Base-by-base conservation (phyloP, 2,888 invertebrate genomes). In the Cremastinae sp. region DNA sequence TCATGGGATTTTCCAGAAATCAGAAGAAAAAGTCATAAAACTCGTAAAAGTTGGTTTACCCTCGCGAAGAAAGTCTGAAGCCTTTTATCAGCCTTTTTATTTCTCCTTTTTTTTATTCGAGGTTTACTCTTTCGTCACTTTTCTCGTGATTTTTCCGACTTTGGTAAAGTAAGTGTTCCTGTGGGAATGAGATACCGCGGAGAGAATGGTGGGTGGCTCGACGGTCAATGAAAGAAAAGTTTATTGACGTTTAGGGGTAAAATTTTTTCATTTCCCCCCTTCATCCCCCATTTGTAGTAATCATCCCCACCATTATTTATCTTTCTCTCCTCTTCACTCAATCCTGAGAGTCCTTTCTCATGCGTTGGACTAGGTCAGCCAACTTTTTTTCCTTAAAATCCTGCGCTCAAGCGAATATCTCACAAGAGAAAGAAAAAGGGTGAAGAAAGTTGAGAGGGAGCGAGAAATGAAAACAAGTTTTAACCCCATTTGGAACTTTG, bases 261-360 rank as follows among this genome's bases (percentile, higher is more conserved):
- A 65, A 22, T 55, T 55, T 45, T 55, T 55, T 55, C 43, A 35
- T 66, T 49, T n/a, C 22, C n/a, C 49, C n/a, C 39, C 55, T 55
- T 65, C n/a, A 41, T 43, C 41, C 28, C 14, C 28, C 41, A n/a
- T 53, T 20, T 28, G 10, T 39, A 12, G 12, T 43, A 8, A 43
- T 53, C 14, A 65, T 43, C 22, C 22, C 3, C 41, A n/a, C 43
- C 10, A 9, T 20, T 10, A 14, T 20, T 28, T 28, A 22, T 22
- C 5, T 41, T 53, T 61, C 43, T 45, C 43, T 53, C 14, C 16
- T 45, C 43, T 61, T n/a, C 35, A 9, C 53, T 41, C 28, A 20
- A 64, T 64, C 20, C 28, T 53, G 18, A n/a, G n/a, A n/a, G 28
- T 14, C 22, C 16, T 43, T 43, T 53, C 22, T 28, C 16, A 28